These are phyloP conservation scores for Syrrhaptes paradoxus DNA, from an alignment of 2,113 vertebrate species.

Conservation along the genomic window DNA sequence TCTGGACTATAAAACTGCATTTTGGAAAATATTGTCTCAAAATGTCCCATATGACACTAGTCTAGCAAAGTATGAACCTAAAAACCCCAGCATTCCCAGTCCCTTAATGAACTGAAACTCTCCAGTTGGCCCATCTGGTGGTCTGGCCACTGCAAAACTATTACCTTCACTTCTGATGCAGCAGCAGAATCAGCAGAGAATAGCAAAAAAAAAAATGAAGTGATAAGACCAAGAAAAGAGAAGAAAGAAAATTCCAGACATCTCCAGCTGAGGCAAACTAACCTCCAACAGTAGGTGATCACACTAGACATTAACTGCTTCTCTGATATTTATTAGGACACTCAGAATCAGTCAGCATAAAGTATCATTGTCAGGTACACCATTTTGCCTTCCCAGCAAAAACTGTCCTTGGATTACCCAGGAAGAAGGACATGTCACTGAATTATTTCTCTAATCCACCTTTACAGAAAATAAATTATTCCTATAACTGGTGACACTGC, in stretches of 20 bases:
- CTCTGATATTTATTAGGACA: not conserved
- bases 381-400: not conserved
- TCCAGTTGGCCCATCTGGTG: not conserved
- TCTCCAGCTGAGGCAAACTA: not conserved
- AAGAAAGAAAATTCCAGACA: not conserved
- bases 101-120: not conserved
- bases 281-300: not conserved
- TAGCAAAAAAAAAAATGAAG: not conserved
- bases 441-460: not conserved
- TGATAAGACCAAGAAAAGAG: not conserved
- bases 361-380: not conserved
- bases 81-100: not conserved
- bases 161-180: not conserved
- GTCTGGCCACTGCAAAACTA: not conserved
- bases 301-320: not conserved
- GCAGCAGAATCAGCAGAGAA: not conserved
- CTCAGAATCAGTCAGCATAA: not conserved
- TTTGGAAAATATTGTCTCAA: slow-evolving; percentile 20
- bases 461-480: not conserved
- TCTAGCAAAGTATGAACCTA: not conserved
- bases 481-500: not conserved
- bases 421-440: not conserved
- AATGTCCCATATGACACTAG: not conserved
- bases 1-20: not conserved
- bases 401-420: not conserved